Evolutionary conservation across 2,888 invertebrate genomes (phyloP).

Genomic region (Archips crataeganus): DNA sequence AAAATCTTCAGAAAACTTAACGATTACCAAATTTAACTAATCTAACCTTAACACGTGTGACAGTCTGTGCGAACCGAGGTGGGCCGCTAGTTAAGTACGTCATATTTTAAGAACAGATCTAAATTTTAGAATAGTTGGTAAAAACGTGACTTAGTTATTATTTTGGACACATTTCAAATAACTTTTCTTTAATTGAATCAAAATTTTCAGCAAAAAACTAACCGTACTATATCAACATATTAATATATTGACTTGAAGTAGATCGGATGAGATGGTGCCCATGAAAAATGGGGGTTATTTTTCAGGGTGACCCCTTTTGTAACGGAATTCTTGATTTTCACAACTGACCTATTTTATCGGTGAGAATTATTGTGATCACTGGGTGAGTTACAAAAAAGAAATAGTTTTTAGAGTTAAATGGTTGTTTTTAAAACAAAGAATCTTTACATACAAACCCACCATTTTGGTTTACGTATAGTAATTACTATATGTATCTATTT

Average conservation of each 20-base stretch:
- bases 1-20: too few species aligned
- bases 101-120: too few species aligned
- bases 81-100: too few species aligned
- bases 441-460: too few species aligned
- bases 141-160: neutral
- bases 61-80: too few species aligned
- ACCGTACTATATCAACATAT: constrained; percentile 7
- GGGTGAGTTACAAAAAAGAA: neutral
- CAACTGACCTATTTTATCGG: constrained; percentile 23
- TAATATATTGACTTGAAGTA: constrained; percentile 24
- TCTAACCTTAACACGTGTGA: too few species aligned
- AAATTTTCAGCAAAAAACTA: constrained; percentile 5
- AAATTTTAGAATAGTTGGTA: too few species aligned
- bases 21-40: too few species aligned
- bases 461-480: too few species aligned
- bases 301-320: constrained; percentile 29
- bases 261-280: constrained; percentile 20
- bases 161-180: neutral
- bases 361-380: neutral
- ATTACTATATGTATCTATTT: too few species aligned
- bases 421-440: too few species aligned
- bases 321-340: constrained; percentile 17
- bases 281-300: constrained; percentile 31
- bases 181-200: neutral
- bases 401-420: neutral